A percentile compares a stretch with the other conserved stretches of the same genome.
These are phyloP conservation scores for Cromileptes altivelis DNA, from an alignment of 2,113 vertebrate species.

Conservation along the genomic window DNA sequence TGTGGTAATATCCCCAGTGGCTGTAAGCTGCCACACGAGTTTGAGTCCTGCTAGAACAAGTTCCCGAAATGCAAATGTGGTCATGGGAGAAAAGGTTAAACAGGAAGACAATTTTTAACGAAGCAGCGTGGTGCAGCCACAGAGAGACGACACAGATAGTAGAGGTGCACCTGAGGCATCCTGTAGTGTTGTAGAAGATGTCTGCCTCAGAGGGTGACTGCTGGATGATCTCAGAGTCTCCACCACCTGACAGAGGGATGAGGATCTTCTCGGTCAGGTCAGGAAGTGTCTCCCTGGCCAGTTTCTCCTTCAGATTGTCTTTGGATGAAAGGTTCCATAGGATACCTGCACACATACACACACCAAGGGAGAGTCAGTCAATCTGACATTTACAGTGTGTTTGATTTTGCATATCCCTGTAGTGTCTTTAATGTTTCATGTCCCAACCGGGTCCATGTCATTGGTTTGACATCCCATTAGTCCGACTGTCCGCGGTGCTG, in stretches of 20 bases:
- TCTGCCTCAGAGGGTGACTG: conserved; percentile 90
- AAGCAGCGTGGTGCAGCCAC: not conserved
- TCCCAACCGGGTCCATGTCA: not conserved
- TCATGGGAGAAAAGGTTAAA: conserved; percentile 22
- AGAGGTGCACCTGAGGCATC: conserved; percentile 92
- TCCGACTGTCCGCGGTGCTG: no score
- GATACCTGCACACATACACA: conserved; percentile 87
- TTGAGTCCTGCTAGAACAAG: conserved; percentile 16
- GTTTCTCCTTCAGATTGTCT: conserved; percentile 92
- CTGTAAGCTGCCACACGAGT: not conserved
- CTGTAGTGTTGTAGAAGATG: conserved; percentile 96
- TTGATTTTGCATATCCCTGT: not conserved
- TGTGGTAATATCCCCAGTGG: conserved; percentile 7
- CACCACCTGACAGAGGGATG: conserved; percentile 85
- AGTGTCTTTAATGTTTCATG: not conserved
- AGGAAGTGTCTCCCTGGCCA: conserved; percentile 88
- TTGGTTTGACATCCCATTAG: no score
- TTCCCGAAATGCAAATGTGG: conserved; percentile 16
- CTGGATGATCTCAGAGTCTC: conserved; percentile 59
- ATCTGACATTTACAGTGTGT: not conserved
- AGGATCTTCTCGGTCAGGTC: conserved; percentile 90
- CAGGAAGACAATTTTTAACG: not conserved
- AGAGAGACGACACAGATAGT: not conserved
- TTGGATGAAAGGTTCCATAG: conserved; percentile 98
- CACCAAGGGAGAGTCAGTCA: not conserved